A percentile compares a stretch with the other conserved stretches of the same genome.
These are phyloP conservation scores for Wasmannia auropunctata DNA, from an alignment of 1,140 invertebrate genomes.

Conservation along the genomic window DNA sequence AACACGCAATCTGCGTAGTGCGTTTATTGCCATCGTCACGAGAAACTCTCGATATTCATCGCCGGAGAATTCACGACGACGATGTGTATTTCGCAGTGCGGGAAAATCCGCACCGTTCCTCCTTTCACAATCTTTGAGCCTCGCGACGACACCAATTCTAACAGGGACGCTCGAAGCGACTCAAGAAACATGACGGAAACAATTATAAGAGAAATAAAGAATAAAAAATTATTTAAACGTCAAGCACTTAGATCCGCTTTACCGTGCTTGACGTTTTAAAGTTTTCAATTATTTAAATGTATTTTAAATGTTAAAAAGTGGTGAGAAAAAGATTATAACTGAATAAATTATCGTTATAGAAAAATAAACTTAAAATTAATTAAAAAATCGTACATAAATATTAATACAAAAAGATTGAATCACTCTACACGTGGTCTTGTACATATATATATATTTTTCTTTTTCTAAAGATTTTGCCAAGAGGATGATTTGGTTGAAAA, in stretches of 20 bases:
- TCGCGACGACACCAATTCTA: conserved; percentile 53
- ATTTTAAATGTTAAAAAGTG: background rate
- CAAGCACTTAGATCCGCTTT: too few relatives aligned
- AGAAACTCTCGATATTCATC: conserved; percentile 59
- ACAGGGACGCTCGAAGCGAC: background rate
- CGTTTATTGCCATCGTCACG: conserved; percentile 11
- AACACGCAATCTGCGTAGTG: conserved; percentile 31
- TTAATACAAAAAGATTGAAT: background rate
- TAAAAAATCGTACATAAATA: background rate
- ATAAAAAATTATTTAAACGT: too few relatives aligned
- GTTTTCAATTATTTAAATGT: background rate
- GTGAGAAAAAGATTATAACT: background rate
- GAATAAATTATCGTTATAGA: background rate
- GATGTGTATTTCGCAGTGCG: conserved; percentile 28
- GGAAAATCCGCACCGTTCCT: conserved; percentile 37
- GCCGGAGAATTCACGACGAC: conserved; percentile 2
- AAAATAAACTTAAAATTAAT: background rate
- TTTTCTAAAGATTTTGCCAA: too few relatives aligned
- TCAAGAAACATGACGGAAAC: background rate
- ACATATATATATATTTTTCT: background rate
- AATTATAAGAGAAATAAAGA: too few relatives aligned
- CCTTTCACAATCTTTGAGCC: conserved; percentile 57
- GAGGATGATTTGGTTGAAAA: conserved; percentile 8
- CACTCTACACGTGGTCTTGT: background rate
- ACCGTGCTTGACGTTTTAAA: too few relatives aligned